Base-by-base conservation (phyloP, 2,888 invertebrate species). In the Caenorhabditis virilis region DNA sequence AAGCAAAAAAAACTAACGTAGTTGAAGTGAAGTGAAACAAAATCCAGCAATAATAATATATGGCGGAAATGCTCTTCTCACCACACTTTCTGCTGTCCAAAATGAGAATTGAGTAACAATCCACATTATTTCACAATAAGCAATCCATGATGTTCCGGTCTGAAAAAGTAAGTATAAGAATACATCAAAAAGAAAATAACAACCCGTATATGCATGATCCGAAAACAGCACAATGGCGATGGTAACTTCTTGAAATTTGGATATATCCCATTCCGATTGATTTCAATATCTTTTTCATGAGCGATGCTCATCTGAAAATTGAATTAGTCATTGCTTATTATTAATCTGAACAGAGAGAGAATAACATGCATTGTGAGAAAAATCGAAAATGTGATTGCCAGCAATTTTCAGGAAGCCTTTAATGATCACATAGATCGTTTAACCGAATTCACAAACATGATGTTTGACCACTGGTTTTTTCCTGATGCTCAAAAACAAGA, bases 91-190 rank as follows among this genome's bases (percentile, higher is more conserved):
- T 2, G 73, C 69, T 2, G 69, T 58, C 73, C 73, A 73, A 38
- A 73, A 73, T 4, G 73, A 62, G 9, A 62, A 60, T 38, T 76
- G 76, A 4, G 72, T 64, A 0, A 73, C 73, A 36, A 76, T 72
- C 76, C 76, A 76, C 66, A 76, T 66, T 47, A 72, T 70, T 49
- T 76, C 76, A 23, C 65, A 55, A 38, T 73, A 76, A 0, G 73
- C 76, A 23, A 76, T 68, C 73, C 76, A 76, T 15, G 64, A 50
- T 1, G 72, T 54, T 18, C 73, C 73, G 13, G 73, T 69, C 76
- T 76, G 51, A 33, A 69, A 55, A 42, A 11, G 9, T 22, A 5
- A 41, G 18, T n/a, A 16, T 27, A 18, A 7, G 13, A 30, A 7
- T 15, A 16, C 20, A 45, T 7, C 25, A 25, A 45, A 18, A 5